Evolutionary conservation across 2,888 invertebrate species (phyloP), one percentile per base, ranked within the genome.

Genomic region (Drosophila vallismaia): DNA sequence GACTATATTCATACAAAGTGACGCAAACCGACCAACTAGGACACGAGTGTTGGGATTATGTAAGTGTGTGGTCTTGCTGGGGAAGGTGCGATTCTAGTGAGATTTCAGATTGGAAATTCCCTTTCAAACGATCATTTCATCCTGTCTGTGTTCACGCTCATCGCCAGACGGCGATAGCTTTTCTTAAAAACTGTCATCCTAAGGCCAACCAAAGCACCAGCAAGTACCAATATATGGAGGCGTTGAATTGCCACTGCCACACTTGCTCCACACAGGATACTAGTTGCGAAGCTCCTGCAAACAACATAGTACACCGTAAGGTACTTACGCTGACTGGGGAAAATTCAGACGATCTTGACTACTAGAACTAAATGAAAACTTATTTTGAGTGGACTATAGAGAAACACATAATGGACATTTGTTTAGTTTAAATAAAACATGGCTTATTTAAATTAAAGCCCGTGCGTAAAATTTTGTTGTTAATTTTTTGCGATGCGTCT

Each of bases 101-200:
- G 93, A 96, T 96, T 90, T 95, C 96, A 0, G 97, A 97, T 92
- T 97, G 96, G 95, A 94, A 96, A 89, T 97, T 97, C 89, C 97
- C 97, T 0, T 97, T 95, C 92, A 97, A 97, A 90, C 94, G 95
- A 71, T 96, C 96, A 0, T 94, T 94, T 81, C 97, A 97, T 90
- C 96, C 96, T 0, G 97, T 97, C 0, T 97, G 97, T 91, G 94
- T 90, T 38, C 97, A 97, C 90, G 95, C 94, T 0, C 94, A 94
- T 0, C 93, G 95, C 3, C 93, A 93, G 68, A 93, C 94, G 53
- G 94, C 94, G 0, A 93, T 94, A 12, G 94, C 94, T 0, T 93
- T 93, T 49, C 92, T 97, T 42, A 92, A 93, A 4, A 92, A 96
- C 89, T 97, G 97, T 88, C 96, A 97, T 88, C 94, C 94, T 0